Evolutionary conservation across 37 sponge, comb jelly and placozoan genomes (phyloP), one percentile per base, ranked within the genome.

Genomic region (Axinella damicornis): DNA sequence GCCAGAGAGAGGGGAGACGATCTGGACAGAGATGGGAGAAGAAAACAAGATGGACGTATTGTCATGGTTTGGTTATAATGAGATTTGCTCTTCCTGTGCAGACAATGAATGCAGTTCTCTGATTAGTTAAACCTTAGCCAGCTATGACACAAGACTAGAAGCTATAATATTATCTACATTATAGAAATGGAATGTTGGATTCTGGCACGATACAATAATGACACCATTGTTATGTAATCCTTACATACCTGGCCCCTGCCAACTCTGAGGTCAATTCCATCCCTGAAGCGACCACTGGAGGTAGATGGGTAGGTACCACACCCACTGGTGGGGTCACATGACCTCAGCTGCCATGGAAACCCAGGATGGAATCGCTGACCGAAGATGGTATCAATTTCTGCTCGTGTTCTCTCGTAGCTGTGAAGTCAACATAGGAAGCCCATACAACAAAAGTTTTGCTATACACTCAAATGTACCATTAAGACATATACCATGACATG

Each of bases 281-380:
- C 52, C 9, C 71, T 57, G 77, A 65, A 95, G 2, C 12, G 31
- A 32, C 70, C 86, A 1, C 69, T 69, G 9, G 78, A 69, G 35
- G 89, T 95, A 16, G 88, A 54, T 21, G 95, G 95, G 59, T 84
- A 95, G 19, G 37, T 73, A 36, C 95, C 95, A 95, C 95, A 95
- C 57, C 88, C 91, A 82, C 74, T 81, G 27, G 38, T 46, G 12
- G 55, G 36, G 36, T 81, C 81, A 81, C 94, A 93, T 71, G 83
- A 33, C 52, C 73, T 67, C 25, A 91, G 65, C 22, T 25, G 46
- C 21, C 65, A 40, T 20, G 95, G 95, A 75, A 95, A 95, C n/a
- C 39, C 34, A 5, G 86, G 84, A 32, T 85, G 74, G 53, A 95
- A 91, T 32, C 58, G 55, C 53, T 78, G 84, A 18, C 95, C 95